Evolutionary conservation across 2,888 invertebrate genomes (phyloP).

Genomic region (Octodonta nipae): DNA sequence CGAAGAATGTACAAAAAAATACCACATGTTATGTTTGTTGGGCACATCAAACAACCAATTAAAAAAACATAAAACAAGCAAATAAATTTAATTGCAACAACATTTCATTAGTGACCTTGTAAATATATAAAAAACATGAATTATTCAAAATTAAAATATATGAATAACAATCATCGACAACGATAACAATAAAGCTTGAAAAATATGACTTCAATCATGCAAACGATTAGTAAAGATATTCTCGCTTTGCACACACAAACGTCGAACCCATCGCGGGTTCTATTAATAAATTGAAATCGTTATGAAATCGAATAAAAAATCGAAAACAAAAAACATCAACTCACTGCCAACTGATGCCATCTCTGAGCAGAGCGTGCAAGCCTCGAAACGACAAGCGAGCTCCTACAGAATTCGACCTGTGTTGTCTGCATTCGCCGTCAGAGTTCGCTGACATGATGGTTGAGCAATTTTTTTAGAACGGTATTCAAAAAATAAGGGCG

Average conservation of each 20-base stretch:
- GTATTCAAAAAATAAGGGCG: too few species aligned
- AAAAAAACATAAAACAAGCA: too few species aligned
- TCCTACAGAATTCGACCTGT: constrained; percentile 30
- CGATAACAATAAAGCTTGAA: neutral
- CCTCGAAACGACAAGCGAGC: constrained; percentile 30
- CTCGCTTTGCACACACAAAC: too few species aligned
- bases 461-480: too few species aligned
- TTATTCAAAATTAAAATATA: neutral
- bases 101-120: too few species aligned
- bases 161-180: neutral
- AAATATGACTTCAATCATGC: neutral
- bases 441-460: constrained; percentile 29
- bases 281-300: neutral
- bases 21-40: too few species aligned
- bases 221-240: neutral
- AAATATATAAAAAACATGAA: too few species aligned
- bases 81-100: too few species aligned
- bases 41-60: too few species aligned
- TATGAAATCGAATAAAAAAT: neutral
- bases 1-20: too few species aligned
- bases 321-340: constrained; percentile 18
- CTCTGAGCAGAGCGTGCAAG: constrained; percentile 27
- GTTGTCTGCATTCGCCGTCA: constrained; percentile 29
- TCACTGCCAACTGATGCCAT: constrained; percentile 32
- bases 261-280: too few species aligned